Evolutionary conservation across 2,797 vertebrate species (phyloP).

Genomic region (Varecia variegata): DNA sequence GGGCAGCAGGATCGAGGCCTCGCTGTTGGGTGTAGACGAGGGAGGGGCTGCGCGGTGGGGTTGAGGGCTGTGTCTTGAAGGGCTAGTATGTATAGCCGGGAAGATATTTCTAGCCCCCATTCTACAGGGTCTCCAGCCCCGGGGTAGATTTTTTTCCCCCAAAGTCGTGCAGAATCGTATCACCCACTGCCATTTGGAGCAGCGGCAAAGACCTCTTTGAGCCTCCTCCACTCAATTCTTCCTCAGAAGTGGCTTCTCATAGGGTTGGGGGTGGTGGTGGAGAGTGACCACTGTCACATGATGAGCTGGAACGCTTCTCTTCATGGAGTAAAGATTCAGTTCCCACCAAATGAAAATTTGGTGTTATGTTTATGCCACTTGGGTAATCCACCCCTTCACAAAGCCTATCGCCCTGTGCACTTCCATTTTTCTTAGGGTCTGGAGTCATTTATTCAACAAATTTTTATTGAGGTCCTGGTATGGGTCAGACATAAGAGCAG

Average conservation of each 20-base stretch:
- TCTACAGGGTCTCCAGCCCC: background rate
- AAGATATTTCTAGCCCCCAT: background rate
- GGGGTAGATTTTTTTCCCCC: background rate
- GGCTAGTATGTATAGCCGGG: background rate
- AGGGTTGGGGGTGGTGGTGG: background rate
- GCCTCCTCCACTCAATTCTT: background rate
- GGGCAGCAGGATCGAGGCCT: conserved; percentile 52
- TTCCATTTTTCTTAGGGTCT: background rate
- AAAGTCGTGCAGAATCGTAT: background rate
- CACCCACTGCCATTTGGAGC: background rate
- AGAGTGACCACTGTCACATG: background rate
- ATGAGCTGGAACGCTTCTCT: background rate
- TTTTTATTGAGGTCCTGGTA: background rate
- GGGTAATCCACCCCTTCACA: background rate
- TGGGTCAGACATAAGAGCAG: background rate
- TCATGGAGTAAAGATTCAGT: background rate
- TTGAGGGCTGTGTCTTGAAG: background rate
- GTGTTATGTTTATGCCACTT: background rate
- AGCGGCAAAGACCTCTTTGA: background rate
- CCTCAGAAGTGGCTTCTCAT: background rate
- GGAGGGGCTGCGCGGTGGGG: background rate
- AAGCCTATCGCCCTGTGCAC: background rate
- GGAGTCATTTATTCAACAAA: background rate
- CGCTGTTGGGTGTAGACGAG: background rate
- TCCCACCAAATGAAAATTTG: background rate